Percentiles rank a stretch among this genome's conserved stretches.
Evolutionary conservation across 2,888 invertebrate genomes (phyloP).

Genomic region (Pycnomerus fuliginosus): DNA sequence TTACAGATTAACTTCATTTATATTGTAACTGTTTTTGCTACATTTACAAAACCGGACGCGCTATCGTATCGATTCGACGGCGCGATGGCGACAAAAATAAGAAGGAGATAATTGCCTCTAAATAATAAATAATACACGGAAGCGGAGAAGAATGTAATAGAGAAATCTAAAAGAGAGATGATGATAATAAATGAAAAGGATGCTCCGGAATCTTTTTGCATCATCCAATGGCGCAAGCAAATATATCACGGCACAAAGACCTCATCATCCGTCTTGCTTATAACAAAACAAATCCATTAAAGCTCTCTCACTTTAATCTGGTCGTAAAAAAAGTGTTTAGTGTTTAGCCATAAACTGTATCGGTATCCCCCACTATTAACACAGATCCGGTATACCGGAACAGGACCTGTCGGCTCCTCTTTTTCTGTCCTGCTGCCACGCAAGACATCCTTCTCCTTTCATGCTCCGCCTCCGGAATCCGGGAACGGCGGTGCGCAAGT

Average conservation of each 20-base stretch:
- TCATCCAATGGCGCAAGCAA: slow-evolving; percentile 42
- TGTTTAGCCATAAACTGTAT: slow-evolving; percentile 53
- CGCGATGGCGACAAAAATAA: slow-evolving; percentile 2
- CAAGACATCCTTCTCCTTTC: slow-evolving; percentile 6
- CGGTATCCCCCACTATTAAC: slow-evolving; percentile 49
- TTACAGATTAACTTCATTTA: slow-evolving; percentile 34
- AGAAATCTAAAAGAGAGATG: slow-evolving; percentile 26
- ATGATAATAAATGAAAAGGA: slow-evolving; percentile 38
- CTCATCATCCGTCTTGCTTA: slow-evolving; percentile 41
- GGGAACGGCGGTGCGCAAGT: slow-evolving; percentile 26
- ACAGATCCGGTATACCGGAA: slow-evolving; percentile 42
- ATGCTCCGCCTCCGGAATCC: slow-evolving; percentile 27
- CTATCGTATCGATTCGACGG: not conserved
- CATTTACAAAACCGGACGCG: slow-evolving; percentile 11
- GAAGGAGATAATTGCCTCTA: slow-evolving; percentile 24
- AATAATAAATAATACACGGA: slow-evolving; percentile 35
- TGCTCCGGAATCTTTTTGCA: slow-evolving; percentile 35
- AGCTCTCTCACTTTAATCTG: slow-evolving; percentile 48
- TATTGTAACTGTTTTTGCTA: slow-evolving; percentile 21
- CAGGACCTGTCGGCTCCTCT: slow-evolving; percentile 3
- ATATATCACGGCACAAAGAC: slow-evolving; percentile 42
- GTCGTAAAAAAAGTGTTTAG: slow-evolving; percentile 52
- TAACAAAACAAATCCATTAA: slow-evolving; percentile 48
- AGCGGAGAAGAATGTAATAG: slow-evolving; percentile 25
- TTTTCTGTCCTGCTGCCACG: slow-evolving; percentile 20